Evolutionary conservation across 2,113 vertebrate species (phyloP).

Genomic region (Myanophis thanlyinensis): DNA sequence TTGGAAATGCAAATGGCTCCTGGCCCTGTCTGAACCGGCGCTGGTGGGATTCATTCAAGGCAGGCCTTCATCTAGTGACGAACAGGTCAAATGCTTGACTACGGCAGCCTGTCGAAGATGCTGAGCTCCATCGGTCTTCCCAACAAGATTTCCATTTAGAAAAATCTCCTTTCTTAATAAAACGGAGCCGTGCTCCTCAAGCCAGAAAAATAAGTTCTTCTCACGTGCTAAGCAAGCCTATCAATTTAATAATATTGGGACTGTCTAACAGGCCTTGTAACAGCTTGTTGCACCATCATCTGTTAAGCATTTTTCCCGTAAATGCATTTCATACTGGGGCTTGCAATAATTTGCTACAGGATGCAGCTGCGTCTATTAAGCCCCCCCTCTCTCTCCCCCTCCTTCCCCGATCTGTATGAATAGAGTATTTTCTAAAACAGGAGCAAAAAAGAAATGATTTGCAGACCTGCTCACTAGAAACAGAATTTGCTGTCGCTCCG

Average conservation of each 20-base stretch:
- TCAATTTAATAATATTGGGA: conserved; percentile 82
- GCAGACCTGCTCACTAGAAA: conserved; percentile 57
- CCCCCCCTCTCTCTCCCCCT: conserved; percentile 41
- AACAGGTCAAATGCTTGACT: conserved; percentile 31
- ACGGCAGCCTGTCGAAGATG: conserved; percentile 48
- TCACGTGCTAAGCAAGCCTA: conserved; percentile 75
- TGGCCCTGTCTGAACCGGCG: not conserved
- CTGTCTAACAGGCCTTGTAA: conserved; percentile 72
- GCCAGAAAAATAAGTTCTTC: conserved; percentile 75
- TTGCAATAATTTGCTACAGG: conserved; percentile 77
- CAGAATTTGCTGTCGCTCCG: conserved; percentile 34
- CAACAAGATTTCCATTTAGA: conserved; percentile 65
- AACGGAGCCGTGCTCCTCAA: conserved; percentile 67
- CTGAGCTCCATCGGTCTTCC: conserved; percentile 59
- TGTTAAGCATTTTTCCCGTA: conserved; percentile 79
- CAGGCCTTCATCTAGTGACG: conserved; percentile 45
- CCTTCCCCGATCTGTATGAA: conserved; percentile 64
- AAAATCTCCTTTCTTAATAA: conserved; percentile 68
- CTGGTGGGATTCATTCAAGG: conserved; percentile 31
- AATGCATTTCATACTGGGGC: conserved; percentile 75
- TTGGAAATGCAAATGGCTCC: not conserved
- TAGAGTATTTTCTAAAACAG: conserved; percentile 73
- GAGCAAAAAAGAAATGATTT: conserved; percentile 72
- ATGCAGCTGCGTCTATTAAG: conserved; percentile 75
- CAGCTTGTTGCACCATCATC: conserved; percentile 78